A percentile compares a stretch with the other conserved stretches of the same genome.
These are phyloP conservation scores for Passer domesticus DNA, from an alignment of 2,113 vertebrate species.

Conservation along the genomic window DNA sequence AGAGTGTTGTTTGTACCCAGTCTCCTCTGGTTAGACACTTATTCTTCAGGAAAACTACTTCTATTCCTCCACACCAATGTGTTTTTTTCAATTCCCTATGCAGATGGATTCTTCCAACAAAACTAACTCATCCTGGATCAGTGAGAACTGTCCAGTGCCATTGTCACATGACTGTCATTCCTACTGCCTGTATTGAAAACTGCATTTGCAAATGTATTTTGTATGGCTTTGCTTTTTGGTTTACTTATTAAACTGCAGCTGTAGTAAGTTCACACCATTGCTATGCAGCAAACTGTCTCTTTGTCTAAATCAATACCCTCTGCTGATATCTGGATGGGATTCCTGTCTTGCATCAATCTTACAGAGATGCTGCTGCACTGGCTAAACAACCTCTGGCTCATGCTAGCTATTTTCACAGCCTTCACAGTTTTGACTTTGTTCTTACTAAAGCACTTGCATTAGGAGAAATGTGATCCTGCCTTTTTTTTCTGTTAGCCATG, in stretches of 20 bases:
- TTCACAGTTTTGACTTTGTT: neutral
- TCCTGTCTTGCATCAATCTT: neutral
- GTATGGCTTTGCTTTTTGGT: neutral
- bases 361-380: neutral
- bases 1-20: neutral
- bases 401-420: neutral
- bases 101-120: neutral
- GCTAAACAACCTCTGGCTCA: neutral
- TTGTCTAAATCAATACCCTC: neutral
- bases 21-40: neutral
- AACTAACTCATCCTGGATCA: neutral
- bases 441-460: neutral
- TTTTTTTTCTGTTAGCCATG: neutral
- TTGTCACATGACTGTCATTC: neutral
- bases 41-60: neutral
- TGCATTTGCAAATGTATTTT: neutral
- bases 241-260: neutral
- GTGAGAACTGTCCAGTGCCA: neutral
- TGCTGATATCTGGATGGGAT: neutral
- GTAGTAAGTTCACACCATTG: neutral
- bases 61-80: neutral
- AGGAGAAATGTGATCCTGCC: neutral
- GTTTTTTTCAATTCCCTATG: neutral
- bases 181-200: neutral
- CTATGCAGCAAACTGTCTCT: neutral